Base-by-base conservation (phyloP, 2,113 vertebrate genomes). In the Polyodon spathula region DNA sequence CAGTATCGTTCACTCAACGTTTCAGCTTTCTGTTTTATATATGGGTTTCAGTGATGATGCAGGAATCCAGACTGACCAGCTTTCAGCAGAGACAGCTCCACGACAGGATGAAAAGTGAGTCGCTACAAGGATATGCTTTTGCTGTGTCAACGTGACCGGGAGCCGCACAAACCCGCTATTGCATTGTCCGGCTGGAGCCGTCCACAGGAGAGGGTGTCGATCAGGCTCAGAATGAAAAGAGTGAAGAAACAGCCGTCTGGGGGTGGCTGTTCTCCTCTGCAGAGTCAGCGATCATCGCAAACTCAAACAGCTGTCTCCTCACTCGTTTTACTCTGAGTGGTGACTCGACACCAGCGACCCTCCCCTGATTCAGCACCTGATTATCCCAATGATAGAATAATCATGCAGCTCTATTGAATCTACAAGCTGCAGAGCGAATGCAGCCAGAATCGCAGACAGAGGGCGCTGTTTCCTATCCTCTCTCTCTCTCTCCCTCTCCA, bases 1-100 rank as follows among this genome's bases (percentile, higher is more conserved):
- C 16, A 39, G 11, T 4, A 37, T 16, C 10, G 12, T 17, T 15
- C 2, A 38, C 8, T 5, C 3, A 8, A 4, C n/a, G 17, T 16
- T 37, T 63, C 1, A 39, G n/a, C 37, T 48, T 27, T 66, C 5
- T 65, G 0, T 17, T 56, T 54, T 56, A n/a, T n/a, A n/a, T n/a
- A n/a, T 70, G 8, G 78, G 52, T 82, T 78, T 37, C 75, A 98
- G 95, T 70, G 6, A 91, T 96, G 90, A 95, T 94, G 90, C 76
- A 90, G 68, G 86, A 93, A 68, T 84, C 87, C 4, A 82, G 67
- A 16, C 76, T 98, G 65, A 88, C 79, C 0, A 75, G 52, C 44
- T 82, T 85, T 63, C 91, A 94, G 66, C 86, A 81, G 69, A 86
- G 85, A 48, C 75, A 85, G 71, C 78, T 92, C 69, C 80, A 74